phyloP scores from a whole-genome alignment of 2,888 invertebrate genomes.

The Lepidocyrtoides sp. region DNA sequence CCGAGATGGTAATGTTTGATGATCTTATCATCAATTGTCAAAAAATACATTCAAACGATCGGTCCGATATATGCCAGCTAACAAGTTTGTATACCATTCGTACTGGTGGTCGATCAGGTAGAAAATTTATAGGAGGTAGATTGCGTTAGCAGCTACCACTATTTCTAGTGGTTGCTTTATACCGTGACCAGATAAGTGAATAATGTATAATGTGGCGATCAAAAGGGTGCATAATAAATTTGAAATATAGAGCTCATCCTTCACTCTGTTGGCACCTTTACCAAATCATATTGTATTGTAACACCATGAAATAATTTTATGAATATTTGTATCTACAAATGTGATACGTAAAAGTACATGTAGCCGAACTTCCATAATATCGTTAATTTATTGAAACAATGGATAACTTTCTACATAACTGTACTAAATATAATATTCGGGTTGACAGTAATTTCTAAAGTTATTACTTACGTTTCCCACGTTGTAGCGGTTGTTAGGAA shows the following conservation, averaged over 20 bases:
- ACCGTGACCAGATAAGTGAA: conserved; percentile 21
- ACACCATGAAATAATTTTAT: not conserved
- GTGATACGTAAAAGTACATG: too few species aligned
- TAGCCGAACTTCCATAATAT: too few species aligned
- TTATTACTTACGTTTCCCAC: conserved; percentile 92
- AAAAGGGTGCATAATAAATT: conserved; percentile 74
- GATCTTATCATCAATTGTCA: conserved; percentile 67
- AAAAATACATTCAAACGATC: conserved; percentile 13
- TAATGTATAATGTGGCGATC: conserved; percentile 54
- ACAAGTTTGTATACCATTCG: too few species aligned
- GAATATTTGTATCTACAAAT: too few species aligned
- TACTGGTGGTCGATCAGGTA: conserved; percentile 62
- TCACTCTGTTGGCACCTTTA: conserved; percentile 12
- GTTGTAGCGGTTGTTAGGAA: conserved; percentile 89
- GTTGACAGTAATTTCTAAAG: too few species aligned
- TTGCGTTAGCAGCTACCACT: not conserved
- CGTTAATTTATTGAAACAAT: too few species aligned
- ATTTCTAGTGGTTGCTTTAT: not conserved
- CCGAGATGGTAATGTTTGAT: conserved; percentile 48
- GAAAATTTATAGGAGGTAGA: conserved; percentile 38
- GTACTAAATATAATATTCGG: too few species aligned
- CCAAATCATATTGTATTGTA: not conserved
- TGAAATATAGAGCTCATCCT: conserved; percentile 30
- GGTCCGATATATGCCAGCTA: too few species aligned
- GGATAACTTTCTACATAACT: too few species aligned